Percentiles rank a stretch among this genome's conserved stretches.
phyloP scores from a whole-genome alignment of 92 coral and sea anemone species.

The Actinernus sp. region DNA sequence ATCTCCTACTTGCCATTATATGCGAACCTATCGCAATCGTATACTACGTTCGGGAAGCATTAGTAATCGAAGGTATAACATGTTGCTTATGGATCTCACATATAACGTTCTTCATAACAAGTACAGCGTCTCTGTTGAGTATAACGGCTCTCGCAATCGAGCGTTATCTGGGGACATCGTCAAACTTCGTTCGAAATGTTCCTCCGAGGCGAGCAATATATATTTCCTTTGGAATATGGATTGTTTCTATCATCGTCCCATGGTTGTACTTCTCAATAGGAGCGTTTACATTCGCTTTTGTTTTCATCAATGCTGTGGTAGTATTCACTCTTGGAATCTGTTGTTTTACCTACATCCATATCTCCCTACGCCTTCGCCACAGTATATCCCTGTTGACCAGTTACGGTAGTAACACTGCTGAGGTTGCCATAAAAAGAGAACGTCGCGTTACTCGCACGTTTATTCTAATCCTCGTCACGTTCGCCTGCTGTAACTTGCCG shows the following conservation, averaged over 20 bases:
- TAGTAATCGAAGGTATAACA: not conserved
- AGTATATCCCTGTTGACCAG: not conserved
- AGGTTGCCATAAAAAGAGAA: not conserved
- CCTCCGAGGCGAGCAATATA: not conserved
- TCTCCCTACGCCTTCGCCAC: not conserved
- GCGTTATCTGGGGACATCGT: not conserved
- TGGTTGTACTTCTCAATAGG: not conserved
- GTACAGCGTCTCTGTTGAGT: not conserved
- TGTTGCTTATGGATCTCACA: not conserved
- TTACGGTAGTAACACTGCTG: not conserved
- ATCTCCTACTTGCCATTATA: slow-evolving; percentile 10
- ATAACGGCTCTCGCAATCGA: not conserved
- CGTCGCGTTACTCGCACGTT: not conserved
- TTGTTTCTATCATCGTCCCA: not conserved
- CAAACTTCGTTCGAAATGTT: not conserved
- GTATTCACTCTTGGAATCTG: not conserved
- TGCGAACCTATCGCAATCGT: slow-evolving; percentile 7
- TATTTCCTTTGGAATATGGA: not conserved
- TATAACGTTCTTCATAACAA: not conserved
- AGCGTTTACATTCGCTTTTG: not conserved
- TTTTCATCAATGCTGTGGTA: not conserved
- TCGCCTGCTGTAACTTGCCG: not conserved
- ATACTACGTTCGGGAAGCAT: not conserved
- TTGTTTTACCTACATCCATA: not conserved
- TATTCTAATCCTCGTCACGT: not conserved